These are phyloP conservation scores for Montipora capitata DNA, from an alignment of 92 coral and sea anemone genomes.

Conservation along the genomic window DNA sequence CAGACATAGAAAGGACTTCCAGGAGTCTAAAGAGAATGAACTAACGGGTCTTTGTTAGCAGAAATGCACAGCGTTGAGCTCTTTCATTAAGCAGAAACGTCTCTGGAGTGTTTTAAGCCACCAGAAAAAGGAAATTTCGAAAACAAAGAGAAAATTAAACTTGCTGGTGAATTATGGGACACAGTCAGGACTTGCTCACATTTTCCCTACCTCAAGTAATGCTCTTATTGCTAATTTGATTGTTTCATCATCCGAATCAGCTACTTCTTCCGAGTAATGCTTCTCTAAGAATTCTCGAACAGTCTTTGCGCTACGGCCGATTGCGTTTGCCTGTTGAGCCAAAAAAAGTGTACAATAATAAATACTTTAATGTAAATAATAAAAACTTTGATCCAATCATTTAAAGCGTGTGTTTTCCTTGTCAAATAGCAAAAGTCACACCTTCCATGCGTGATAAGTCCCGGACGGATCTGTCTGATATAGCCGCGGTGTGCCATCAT, in stretches of 20 bases:
- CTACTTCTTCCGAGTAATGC: constrained; percentile 95
- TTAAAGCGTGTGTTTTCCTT: too few species aligned
- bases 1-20: too few species aligned
- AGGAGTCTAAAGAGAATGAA: too few species aligned
- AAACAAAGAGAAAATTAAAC: too few species aligned
- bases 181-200: too few species aligned
- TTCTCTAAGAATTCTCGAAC: constrained; percentile 98
- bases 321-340: constrained; percentile 91
- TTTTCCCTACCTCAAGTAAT: constrained; percentile 85
- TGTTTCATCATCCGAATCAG: constrained; percentile 95
- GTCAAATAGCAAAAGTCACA: constrained; percentile 4
- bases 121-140: too few species aligned
- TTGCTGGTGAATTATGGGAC: too few species aligned
- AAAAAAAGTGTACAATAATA: background rate
- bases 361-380: too few species aligned
- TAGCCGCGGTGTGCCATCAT: constrained; percentile 96
- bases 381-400: too few species aligned
- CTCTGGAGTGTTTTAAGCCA: too few species aligned
- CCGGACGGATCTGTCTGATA: constrained; percentile 99
- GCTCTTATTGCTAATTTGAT: constrained; percentile 96
- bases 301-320: constrained; percentile 99
- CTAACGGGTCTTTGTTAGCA: too few species aligned
- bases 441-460: constrained; percentile 99
- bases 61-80: background rate
- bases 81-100: too few species aligned